These are phyloP conservation scores for Drusus annulatus DNA, from an alignment of 1,140 invertebrate genomes.

Conservation along the genomic window DNA sequence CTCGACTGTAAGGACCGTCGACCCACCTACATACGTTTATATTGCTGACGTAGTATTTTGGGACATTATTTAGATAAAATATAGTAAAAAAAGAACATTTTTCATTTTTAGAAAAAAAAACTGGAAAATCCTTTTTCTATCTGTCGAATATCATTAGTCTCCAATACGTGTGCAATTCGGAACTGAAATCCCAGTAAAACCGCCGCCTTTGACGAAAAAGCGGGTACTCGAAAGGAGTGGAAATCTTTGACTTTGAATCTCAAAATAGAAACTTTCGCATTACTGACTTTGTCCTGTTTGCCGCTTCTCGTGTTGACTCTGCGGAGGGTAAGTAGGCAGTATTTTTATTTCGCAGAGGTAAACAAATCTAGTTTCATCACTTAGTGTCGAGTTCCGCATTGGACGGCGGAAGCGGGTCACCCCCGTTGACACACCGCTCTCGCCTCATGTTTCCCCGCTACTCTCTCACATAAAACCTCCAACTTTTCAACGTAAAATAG, in stretches of 20 bases:
- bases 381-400: conserved; percentile 50
- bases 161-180: background rate
- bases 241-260: conserved; percentile 42
- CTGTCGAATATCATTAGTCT: too few relatives aligned
- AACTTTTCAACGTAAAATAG: conserved; percentile 37
- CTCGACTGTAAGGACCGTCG: too few relatives aligned
- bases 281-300: conserved; percentile 41
- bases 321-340: conserved; percentile 42
- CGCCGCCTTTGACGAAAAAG: background rate
- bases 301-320: conserved; percentile 45
- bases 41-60: too few relatives aligned
- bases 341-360: conserved; percentile 57
- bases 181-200: background rate
- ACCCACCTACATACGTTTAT: too few relatives aligned
- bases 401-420: conserved; percentile 52
- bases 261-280: conserved; percentile 53
- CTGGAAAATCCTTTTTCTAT: too few relatives aligned
- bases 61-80: too few relatives aligned
- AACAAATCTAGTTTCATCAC: conserved; percentile 59
- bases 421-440: conserved; percentile 43
- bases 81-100: too few relatives aligned
- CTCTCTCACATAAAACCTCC: conserved; percentile 18
- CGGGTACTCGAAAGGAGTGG: background rate
- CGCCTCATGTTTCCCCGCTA: conserved; percentile 29
- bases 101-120: too few relatives aligned